phyloP scores from a whole-genome alignment of 2,113 vertebrate genomes.

The Zosterops japonicus region DNA sequence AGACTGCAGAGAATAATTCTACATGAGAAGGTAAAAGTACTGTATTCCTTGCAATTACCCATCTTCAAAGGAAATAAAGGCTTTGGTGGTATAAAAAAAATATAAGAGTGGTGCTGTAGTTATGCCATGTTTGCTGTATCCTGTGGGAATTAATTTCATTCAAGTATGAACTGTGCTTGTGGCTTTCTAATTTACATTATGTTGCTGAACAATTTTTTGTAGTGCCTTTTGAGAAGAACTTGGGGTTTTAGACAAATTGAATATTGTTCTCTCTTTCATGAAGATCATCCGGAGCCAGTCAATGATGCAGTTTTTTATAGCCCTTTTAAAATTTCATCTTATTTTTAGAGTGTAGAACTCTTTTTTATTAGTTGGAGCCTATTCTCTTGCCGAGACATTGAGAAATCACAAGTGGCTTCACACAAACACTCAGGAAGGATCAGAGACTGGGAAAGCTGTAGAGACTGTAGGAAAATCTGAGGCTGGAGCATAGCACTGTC shows the following conservation, averaged over 20 bases:
- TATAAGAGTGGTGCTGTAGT: not conserved
- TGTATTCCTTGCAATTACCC: slow-evolving; percentile 13
- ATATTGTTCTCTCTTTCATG: slow-evolving; percentile 51
- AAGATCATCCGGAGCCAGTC: slow-evolving; percentile 5
- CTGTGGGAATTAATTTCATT: slow-evolving; percentile 42
- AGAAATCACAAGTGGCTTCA: not conserved
- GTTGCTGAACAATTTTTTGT: not conserved
- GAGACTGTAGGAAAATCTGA: not conserved
- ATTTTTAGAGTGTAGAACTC: slow-evolving; percentile 31
- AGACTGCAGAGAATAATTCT: slow-evolving; percentile 1
- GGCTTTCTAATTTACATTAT: slow-evolving; percentile 34
- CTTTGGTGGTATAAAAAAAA: slow-evolving; percentile 34
- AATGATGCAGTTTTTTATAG: slow-evolving; percentile 6
- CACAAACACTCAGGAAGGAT: slow-evolving; percentile 22
- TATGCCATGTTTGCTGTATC: not conserved
- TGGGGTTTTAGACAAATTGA: slow-evolving; percentile 1
- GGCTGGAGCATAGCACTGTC: not conserved
- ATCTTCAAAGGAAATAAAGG: slow-evolving; percentile 63
- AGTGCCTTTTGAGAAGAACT: slow-evolving; percentile 45
- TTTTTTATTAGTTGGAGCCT: not conserved
- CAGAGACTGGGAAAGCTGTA: not conserved
- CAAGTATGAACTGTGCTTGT: slow-evolving; percentile 24
- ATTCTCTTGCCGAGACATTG: not conserved
- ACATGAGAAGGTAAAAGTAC: not conserved
- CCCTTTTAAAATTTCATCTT: slow-evolving; percentile 21